Evolutionary conservation across 2,113 vertebrate genomes (phyloP), one percentile per base, ranked within the genome.

Genomic region (Semnornis frantzii): DNA sequence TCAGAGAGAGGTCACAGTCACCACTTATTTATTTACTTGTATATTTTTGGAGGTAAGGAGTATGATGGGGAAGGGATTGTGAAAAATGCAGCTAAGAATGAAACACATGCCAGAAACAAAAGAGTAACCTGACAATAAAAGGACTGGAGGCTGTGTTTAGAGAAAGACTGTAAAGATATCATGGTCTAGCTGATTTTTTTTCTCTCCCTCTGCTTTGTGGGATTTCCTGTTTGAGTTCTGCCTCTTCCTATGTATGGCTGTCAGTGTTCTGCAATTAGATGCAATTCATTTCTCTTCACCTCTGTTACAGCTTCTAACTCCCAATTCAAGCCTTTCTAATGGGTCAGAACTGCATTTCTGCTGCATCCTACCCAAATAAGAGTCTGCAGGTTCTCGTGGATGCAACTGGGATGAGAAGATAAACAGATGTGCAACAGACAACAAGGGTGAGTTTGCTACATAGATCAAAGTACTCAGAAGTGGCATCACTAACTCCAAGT

Each of bases 1-100:
- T 94, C 95, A 96, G 39, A 52, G 72, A 82, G 72, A 94, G 89
- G 72, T 96, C 85, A 92, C 24, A 85, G 91, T 79, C 88, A 79
- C 79, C 87, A 42, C 27, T 92, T 89, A 65, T 95, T 95, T 95
- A 91, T 93, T 89, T 74, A 33, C 37, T 72, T 12, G 4, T 54
- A 19, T 44, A 28, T 23, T 69, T 80, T 89, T 69, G 28, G 34
- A 78, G 25, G 33, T 84, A 72, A 68, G 7, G n/a, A 84, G 34
- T 33, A 68, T 19, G 27, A 78, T 39, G 50, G 39, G 48, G 91
- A 78, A 72, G 23, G 15, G 31, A 58, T 64, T 83, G 28, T 46
- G 25, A 9, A 85, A 89, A 69, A n/a, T 11, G 13, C 4, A 37
- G 5, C n/a, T 63, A 72, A 79, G 24, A 89, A 75, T 62, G 17